Conservation (phyloP, 23 tunicate genomes). For the Ascidia mentula region DNA sequence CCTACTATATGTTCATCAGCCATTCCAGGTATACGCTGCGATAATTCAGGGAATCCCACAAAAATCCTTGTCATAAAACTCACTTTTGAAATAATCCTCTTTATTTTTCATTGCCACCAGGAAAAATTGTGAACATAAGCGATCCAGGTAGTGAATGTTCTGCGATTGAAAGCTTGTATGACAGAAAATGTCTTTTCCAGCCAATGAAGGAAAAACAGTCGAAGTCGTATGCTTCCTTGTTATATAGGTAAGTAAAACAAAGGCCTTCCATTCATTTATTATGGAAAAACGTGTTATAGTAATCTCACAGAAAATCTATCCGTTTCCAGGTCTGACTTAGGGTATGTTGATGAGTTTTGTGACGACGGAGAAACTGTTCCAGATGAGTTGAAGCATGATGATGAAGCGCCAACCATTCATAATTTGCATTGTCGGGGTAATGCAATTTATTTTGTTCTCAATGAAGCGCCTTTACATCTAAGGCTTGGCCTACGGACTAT, state of each 20-base stretch:
- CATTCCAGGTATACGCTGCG: slow-evolving; percentile 50
- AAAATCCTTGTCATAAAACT: no score
- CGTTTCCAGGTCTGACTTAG: slow-evolving; percentile 45
- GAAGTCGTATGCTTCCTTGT: slow-evolving; percentile 28
- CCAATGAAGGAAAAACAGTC: slow-evolving; percentile 22
- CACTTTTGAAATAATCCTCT: no score
- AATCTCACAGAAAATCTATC: no score
- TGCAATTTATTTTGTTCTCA: background rate
- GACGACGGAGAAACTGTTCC: slow-evolving; percentile 39
- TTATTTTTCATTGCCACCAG: background rate
- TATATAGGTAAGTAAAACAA: slow-evolving; percentile 32
- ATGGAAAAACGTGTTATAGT: no score
- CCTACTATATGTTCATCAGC: slow-evolving; percentile 70
- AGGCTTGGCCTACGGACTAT: no score
- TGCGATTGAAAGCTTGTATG: slow-evolving; percentile 21
- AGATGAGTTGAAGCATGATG: slow-evolving; percentile 36
- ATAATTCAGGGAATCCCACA: no score
- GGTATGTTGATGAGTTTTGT: slow-evolving; percentile 58
- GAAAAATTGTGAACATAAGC: background rate
- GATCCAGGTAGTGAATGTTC: background rate
- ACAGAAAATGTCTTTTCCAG: slow-evolving; percentile 29
- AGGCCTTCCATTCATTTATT: no score
- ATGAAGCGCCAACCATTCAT: slow-evolving; percentile 73
- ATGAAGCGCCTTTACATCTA: no score
- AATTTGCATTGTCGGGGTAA: slow-evolving; percentile 80